phyloP scores from a whole-genome alignment of 2,888 invertebrate species.

The Eurois occulta region DNA sequence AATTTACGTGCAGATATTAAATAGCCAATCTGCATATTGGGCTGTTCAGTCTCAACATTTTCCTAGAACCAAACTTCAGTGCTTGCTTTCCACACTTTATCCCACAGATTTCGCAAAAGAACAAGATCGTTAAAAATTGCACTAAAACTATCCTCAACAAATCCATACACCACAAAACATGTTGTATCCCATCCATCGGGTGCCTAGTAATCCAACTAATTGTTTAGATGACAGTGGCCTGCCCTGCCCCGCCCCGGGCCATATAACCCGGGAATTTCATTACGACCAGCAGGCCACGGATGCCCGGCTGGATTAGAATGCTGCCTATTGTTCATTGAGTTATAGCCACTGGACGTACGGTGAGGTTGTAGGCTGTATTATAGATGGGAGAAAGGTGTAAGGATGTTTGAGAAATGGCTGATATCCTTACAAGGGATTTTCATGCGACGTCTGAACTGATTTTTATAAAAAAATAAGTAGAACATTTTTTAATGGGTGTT shows the following conservation, averaged over 20 bases:
- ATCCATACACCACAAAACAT: constrained; percentile 19
- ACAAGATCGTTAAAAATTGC: not conserved
- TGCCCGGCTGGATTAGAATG: constrained; percentile 80
- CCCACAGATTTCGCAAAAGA: not conserved
- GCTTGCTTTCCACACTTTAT: not conserved
- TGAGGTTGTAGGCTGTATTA: constrained; percentile 68
- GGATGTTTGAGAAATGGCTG: constrained; percentile 36
- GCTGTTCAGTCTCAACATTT: not conserved
- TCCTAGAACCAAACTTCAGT: not conserved
- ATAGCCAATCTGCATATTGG: not conserved
- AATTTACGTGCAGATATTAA: not conserved
- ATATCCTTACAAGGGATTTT: not conserved
- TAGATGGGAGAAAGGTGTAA: constrained; percentile 54
- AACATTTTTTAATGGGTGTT: not conserved
- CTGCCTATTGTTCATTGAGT: constrained; percentile 86
- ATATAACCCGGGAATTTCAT: constrained; percentile 86
- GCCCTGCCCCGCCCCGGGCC: constrained; percentile 60
- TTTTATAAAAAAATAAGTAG: not conserved
- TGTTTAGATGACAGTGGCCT: constrained; percentile 71
- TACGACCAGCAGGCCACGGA: constrained; percentile 74
- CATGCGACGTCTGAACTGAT: not conserved
- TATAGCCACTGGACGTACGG: constrained; percentile 78
- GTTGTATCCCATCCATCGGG: constrained; percentile 20
- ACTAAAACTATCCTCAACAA: not conserved
- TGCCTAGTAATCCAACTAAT: constrained; percentile 67